Percentiles rank a stretch among this genome's conserved stretches.
Evolutionary conservation across 1,140 invertebrate genomes (phyloP).

Genomic region (Drosophila seguyi): DNA sequence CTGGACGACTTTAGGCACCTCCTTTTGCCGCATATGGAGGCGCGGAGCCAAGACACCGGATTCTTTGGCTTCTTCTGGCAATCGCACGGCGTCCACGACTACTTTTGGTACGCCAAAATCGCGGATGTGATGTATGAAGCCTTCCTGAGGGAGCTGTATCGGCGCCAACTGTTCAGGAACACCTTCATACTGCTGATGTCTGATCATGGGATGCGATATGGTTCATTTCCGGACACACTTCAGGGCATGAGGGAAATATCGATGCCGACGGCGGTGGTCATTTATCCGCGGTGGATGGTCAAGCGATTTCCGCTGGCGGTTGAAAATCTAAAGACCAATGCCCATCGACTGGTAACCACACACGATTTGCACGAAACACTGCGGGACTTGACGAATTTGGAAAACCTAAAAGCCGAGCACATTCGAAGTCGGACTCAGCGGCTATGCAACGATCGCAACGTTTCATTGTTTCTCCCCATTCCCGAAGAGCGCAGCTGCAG

Average conservation of each 20-base stretch:
- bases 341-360: conserved; percentile 20
- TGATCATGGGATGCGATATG: conserved; percentile 31
- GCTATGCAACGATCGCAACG: conserved; percentile 13
- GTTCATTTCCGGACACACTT: neutral
- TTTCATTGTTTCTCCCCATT: conserved; percentile 31
- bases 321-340: conserved; percentile 11
- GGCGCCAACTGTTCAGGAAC: neutral
- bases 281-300: conserved; percentile 23
- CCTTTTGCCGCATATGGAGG: conserved; percentile 24
- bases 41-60: neutral
- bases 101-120: conserved; percentile 13
- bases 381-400: conserved; percentile 18
- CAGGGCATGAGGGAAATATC: conserved; percentile 34
- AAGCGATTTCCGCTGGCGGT: conserved; percentile 11
- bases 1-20: conserved; percentile 10
- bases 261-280: conserved; percentile 6
- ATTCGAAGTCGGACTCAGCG: neutral
- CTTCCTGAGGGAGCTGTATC: neutral
- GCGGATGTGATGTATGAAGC: conserved; percentile 8
- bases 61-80: conserved; percentile 44
- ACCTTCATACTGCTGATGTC: conserved; percentile 21
- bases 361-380: conserved; percentile 33
- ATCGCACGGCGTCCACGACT: conserved; percentile 30
- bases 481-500: conserved; percentile 31
- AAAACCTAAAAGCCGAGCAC: neutral